Conservation (phyloP, 2,797 vertebrate genomes). For the Eulemur rubriventer region DNA sequence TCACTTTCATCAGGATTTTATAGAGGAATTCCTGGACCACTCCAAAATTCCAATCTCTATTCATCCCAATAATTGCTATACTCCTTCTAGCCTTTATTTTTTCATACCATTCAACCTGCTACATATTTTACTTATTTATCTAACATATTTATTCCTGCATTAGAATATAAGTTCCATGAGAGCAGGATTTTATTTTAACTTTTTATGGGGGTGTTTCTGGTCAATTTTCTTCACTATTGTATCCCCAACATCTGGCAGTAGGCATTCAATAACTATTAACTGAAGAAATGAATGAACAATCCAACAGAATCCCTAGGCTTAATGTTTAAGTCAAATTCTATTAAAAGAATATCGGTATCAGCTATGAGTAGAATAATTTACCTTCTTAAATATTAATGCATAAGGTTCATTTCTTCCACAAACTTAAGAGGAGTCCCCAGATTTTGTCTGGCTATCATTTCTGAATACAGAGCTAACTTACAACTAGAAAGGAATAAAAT, state of each 20-base stretch:
- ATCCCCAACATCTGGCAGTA: not conserved
- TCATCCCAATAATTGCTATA: not conserved
- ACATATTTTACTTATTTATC: not conserved
- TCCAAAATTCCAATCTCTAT: not conserved
- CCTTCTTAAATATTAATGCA: not conserved
- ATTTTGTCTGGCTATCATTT: not conserved
- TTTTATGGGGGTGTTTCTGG: not conserved
- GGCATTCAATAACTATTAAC: not conserved
- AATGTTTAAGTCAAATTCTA: not conserved
- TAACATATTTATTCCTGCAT: not conserved
- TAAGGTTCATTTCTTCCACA: not conserved
- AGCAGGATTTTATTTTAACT: not conserved
- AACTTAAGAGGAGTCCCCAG: not conserved
- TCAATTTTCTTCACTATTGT: not conserved
- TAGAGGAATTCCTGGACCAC: not conserved
- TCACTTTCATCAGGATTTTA: not conserved
- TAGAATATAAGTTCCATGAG: not conserved
- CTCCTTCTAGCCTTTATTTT: not conserved
- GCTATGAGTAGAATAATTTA: not conserved
- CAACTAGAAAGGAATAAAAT: not conserved
- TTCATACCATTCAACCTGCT: not conserved
- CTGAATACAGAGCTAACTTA: constrained; percentile 19
- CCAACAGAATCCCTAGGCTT: not conserved
- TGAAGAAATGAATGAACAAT: not conserved
- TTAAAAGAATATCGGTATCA: not conserved